Base-by-base conservation (phyloP, 2,797 vertebrate genomes). In the Setipinna tenuifilis region DNA sequence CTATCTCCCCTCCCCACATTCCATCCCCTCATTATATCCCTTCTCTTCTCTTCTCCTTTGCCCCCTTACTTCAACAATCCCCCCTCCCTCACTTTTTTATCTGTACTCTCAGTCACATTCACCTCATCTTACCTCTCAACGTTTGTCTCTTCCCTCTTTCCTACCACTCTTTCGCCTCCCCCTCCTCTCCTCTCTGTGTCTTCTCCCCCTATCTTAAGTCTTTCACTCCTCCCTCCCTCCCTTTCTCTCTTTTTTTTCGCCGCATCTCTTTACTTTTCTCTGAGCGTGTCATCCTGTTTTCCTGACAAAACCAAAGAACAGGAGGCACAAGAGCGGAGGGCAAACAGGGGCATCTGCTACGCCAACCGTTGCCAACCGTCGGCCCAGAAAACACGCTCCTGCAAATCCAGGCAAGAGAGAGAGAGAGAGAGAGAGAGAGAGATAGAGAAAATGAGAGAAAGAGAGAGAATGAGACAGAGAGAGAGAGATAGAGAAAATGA, bases 351-450 rank as follows among this genome's bases (percentile, higher is more conserved):
- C 50, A 87, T 80, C 58, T 59, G 85, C 83, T 31, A 71, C 80
- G 85, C 89, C 86, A 88, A 87, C 75, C n/a, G 75, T n/a, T n/a
- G n/a, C n/a, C n/a, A n/a, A 31, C 31, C 3, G 46, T 48, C 4
- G 14, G 68, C 28, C 68, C 68, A 31, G 31, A 75, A 75, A 75
- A 75, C 31, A 75, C 68, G 68, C 68, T 75, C 31, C 87, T 61
- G 19, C 62, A 84, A 82, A 83, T 25, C 48, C 31, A 19, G 50
- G n/a, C 62, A 12, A 35, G 16, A 62, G 82, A 61, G 21, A 62
- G 82, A 57, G 23, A 57, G 28, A 28, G 68, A 50, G 57, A 78
- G 83, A 62, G 80, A 46, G n/a, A 68, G 44, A 61, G n/a, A 83
- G 68, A 86, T 78, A 87, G 62, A 83, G 21, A 61, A 23, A 84